Percentiles rank a stretch among this genome's conserved stretches.
Evolutionary conservation across 1,140 invertebrate genomes (phyloP).

Genomic region (Idris sp.): DNA sequence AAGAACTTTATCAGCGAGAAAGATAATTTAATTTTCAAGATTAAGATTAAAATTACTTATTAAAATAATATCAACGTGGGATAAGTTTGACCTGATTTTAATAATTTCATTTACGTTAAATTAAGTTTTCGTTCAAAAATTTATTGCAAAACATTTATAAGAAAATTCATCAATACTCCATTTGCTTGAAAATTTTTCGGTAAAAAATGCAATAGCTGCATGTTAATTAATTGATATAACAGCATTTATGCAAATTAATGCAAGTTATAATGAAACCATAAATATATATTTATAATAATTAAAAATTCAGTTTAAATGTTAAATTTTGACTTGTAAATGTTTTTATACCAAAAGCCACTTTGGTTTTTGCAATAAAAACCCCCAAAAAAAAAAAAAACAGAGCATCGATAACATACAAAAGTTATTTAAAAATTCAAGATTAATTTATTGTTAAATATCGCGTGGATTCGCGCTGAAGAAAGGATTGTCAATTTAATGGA

Average conservation of each 20-base stretch:
- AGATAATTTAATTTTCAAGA: background rate
- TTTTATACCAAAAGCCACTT: slow-evolving; percentile 17
- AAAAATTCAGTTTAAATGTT: too few relatives aligned
- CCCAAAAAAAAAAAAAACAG: slow-evolving; percentile 38
- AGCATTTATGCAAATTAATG: too few relatives aligned
- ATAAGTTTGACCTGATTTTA: slow-evolving; percentile 22
- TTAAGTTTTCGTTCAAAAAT: slow-evolving; percentile 10
- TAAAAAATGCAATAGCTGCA: slow-evolving; percentile 38
- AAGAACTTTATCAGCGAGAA: background rate
- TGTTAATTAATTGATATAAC: slow-evolving; percentile 50
- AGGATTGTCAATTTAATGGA: slow-evolving; percentile 39
- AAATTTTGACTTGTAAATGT: slow-evolving; percentile 40
- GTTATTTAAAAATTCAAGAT: slow-evolving; percentile 26
- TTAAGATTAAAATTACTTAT: slow-evolving; percentile 11
- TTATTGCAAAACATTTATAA: slow-evolving; percentile 38
- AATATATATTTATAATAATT: too few relatives aligned
- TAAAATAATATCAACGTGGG: slow-evolving; percentile 11
- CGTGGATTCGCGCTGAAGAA: slow-evolving; percentile 7
- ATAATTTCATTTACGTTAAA: slow-evolving; percentile 9
- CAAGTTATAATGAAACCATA: too few relatives aligned
- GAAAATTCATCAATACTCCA: too few relatives aligned
- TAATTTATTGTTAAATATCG: slow-evolving; percentile 41
- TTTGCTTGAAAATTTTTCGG: slow-evolving; percentile 16
- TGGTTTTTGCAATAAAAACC: too few relatives aligned
- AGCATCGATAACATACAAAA: slow-evolving; percentile 32